These are phyloP conservation scores for Liopterus haemorrhoidalis DNA, from an alignment of 2,888 invertebrate genomes.

Conservation along the genomic window DNA sequence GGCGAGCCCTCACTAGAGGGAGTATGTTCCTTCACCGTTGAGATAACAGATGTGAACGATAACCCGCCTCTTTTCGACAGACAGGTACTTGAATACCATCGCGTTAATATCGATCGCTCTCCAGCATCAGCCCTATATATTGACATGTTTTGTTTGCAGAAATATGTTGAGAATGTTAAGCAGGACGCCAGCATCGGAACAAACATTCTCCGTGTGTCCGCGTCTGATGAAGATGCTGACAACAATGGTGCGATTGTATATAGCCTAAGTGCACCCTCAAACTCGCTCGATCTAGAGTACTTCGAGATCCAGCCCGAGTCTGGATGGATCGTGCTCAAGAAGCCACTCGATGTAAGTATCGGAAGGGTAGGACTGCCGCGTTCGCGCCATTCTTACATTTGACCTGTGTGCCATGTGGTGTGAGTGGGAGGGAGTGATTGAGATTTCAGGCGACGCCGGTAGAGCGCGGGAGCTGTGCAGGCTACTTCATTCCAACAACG, in stretches of 20 bases:
- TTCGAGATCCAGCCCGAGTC: conserved; percentile 96
- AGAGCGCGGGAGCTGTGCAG: background rate
- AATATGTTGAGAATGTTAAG: conserved; percentile 95
- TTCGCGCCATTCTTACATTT: conserved; percentile 7
- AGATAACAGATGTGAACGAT: conserved; percentile 96
- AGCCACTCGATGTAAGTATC: conserved; percentile 92
- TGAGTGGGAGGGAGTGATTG: conserved; percentile 25
- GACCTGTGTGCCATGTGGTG: background rate
- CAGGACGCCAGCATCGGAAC: conserved; percentile 94
- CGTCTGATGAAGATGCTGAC: conserved; percentile 95
- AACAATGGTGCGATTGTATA: conserved; percentile 94
- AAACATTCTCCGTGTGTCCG: conserved; percentile 88
- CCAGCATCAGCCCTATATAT: background rate
- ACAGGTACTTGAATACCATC: conserved; percentile 61
- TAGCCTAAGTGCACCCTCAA: conserved; percentile 81
- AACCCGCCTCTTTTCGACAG: conserved; percentile 92
- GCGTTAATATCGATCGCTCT: background rate
- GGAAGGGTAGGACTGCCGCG: no score
- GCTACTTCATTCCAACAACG: no score
- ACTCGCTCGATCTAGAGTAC: conserved; percentile 85
- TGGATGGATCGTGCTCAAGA: conserved; percentile 94
- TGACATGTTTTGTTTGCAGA: conserved; percentile 55
- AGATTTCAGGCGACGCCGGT: conserved; percentile 6
- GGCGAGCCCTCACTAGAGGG: conserved; percentile 97
- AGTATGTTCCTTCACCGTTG: conserved; percentile 96